Base-by-base conservation (phyloP, 2,888 invertebrate species). In the Nomada ruficornis region DNA sequence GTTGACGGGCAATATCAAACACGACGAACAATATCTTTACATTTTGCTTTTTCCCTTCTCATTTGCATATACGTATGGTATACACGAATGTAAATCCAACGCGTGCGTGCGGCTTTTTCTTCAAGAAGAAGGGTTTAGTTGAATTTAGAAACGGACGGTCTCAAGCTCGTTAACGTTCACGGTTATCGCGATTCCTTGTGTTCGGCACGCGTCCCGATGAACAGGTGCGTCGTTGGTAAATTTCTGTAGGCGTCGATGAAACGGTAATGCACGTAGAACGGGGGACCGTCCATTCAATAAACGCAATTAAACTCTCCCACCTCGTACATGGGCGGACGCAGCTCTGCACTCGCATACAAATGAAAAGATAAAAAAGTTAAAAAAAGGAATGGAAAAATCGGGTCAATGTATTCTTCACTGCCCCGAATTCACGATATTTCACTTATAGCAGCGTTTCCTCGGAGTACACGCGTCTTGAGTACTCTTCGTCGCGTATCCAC, bases 381-480 rank as follows among this genome's bases (percentile, higher is more conserved):
- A 62, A 20, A 42, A 29, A 13, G 18, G 4, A 23, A 15, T 7
- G 15, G 36, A 59, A 3, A 23, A 72, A 44, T 62, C 63, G 26
- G 59, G 44, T 15, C 54, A 42, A 67, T 36, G 0, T 36, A 36
- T 73, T 23, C 59, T 23, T 23, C 11, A 5, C 62, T 62, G 52
- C 15, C 18, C 23, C n/a, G 44, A n/a, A 47, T 54, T 63, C 54
- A 36, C 62, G 15, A 23, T 29, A 10, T 47, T 63, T 18, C 64
- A 4, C 42, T 92, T 84, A 92, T 68, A 92, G 85, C 55, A 92
- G 91, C 60, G 92, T 92, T 84, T 92, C 92, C 75, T 92, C 90
- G 72, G 91, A 92, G 44, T 90, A 89, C 59, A 80, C 82, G 23
- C 85, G 86, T 70, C 80, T 82, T 50, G 88, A 81, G 20, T 76